Base-by-base conservation (phyloP, 2,888 invertebrate species). In the Tiliacea citrago region DNA sequence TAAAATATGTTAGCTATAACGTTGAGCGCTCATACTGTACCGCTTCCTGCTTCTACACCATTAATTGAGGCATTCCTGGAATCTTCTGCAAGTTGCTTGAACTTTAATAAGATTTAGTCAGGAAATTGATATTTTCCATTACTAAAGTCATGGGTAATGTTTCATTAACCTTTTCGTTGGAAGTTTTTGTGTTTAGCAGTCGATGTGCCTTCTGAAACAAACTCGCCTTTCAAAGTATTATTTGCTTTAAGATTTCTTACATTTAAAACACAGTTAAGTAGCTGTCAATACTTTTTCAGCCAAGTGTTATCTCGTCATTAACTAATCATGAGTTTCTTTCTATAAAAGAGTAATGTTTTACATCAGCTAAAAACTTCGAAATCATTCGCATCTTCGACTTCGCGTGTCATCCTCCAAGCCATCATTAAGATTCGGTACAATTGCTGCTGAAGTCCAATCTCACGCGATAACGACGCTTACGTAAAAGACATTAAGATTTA, bases 401-500 rank as follows among this genome's bases (percentile, higher is more conserved):
- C 60, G 82, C 82, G 73, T 87, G 88, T 86, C 84, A 82, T 83
- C 74, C 72, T 60, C 79, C 62, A 63, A 77, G 68, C 78, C 51
- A 78, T 86, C 81, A 86, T 82, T 85, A 83, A 77, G 77, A 83
- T 86, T 86, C 80, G 78, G 83, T 83, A 83, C 79, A 81, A 78
- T 82, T 79, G 80, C 79, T 79, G 69, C 77, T 67, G 63, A 76
- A 72, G 58, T 29, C 21, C 47, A 35, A 73, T 75, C 68, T 61
- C 82, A 84, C 61, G 67, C 79, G 61, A 85, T 75, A 77, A 69
- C 58, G 68, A 72, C 53, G 63, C 79, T 82, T 84, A 78, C 74
- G 24, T 78, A 71, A 82, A 84, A 77, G 68, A 71, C 67, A 72
- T 77, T 85, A 86, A 78, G 86, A 78, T 76, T 75, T 73, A 82